phyloP scores from a whole-genome alignment of 2,113 vertebrate genomes.

The Panurus biarmicus region DNA sequence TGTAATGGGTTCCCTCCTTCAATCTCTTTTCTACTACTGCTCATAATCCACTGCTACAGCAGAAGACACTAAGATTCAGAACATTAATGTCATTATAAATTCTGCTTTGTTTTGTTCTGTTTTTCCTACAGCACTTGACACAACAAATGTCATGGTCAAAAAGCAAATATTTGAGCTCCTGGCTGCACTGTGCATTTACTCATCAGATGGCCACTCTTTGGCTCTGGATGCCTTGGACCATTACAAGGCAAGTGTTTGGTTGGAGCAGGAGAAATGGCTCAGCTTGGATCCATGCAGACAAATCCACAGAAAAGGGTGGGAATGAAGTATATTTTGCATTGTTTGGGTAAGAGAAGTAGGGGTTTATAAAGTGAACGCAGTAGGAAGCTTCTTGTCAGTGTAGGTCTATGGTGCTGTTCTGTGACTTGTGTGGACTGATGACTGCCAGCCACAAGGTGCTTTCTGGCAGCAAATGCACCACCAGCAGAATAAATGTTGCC shows the following conservation, averaged over 20 bases:
- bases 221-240: slow-evolving; percentile 92
- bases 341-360: background rate
- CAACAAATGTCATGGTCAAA: slow-evolving; percentile 96
- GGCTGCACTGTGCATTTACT: slow-evolving; percentile 93
- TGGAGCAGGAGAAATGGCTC: background rate
- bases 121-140: slow-evolving; percentile 84
- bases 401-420: background rate
- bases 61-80: background rate
- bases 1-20: background rate
- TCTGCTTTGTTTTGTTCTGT: background rate
- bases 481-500: background rate
- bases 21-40: background rate
- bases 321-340: background rate
- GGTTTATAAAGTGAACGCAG: background rate
- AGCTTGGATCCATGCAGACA: background rate
- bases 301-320: background rate
- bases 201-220: slow-evolving; percentile 81
- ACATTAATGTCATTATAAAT: background rate
- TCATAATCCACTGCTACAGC: background rate
- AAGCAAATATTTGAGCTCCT: slow-evolving; percentile 97
- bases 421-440: background rate
- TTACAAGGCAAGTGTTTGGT: slow-evolving; percentile 82
- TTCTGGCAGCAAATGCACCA: background rate
- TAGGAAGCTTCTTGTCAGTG: background rate
- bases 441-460: background rate